phyloP scores from a whole-genome alignment of 2,113 vertebrate species.

The Leptobrachium ailaonicum region DNA sequence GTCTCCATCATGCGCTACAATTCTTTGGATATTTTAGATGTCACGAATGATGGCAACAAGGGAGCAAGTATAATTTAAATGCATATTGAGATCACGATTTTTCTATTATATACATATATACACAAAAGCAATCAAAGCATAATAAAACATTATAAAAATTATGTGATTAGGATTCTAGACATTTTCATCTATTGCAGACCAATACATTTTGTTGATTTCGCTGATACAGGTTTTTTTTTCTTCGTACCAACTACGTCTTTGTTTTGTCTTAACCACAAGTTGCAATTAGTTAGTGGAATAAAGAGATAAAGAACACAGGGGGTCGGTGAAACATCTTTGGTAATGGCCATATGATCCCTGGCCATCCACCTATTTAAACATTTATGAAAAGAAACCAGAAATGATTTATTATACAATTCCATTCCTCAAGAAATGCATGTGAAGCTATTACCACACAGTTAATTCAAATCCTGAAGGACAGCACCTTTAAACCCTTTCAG shows the following conservation, averaged over 20 bases:
- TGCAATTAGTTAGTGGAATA: slow-evolving; percentile 18
- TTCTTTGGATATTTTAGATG: too few relatives aligned
- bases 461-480: slow-evolving; percentile 43
- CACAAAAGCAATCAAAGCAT: too few relatives aligned
- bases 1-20: too few relatives aligned
- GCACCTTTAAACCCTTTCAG: slow-evolving; percentile 36
- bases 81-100: too few relatives aligned
- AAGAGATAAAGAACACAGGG: slow-evolving; percentile 30
- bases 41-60: too few relatives aligned
- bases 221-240: slow-evolving; percentile 8
- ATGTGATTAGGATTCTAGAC: too few relatives aligned
- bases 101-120: too few relatives aligned
- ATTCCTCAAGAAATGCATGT: slow-evolving; percentile 25
- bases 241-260: too few relatives aligned
- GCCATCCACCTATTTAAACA: slow-evolving; percentile 39
- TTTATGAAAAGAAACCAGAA: slow-evolving; percentile 45
- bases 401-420: slow-evolving; percentile 46
- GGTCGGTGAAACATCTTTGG: slow-evolving; percentile 13
- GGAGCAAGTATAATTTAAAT: too few relatives aligned
- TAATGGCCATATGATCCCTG: slow-evolving; percentile 14
- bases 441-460: slow-evolving; percentile 37
- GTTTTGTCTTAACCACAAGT: neutral
- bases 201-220: neutral
- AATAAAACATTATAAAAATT: too few relatives aligned
- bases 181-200: too few relatives aligned